A percentile compares a stretch with the other conserved stretches of the same genome.
phyloP scores from a whole-genome alignment of 30 jellyfish, hydroid and myxozoan genomes.

The Mastigias papua region DNA sequence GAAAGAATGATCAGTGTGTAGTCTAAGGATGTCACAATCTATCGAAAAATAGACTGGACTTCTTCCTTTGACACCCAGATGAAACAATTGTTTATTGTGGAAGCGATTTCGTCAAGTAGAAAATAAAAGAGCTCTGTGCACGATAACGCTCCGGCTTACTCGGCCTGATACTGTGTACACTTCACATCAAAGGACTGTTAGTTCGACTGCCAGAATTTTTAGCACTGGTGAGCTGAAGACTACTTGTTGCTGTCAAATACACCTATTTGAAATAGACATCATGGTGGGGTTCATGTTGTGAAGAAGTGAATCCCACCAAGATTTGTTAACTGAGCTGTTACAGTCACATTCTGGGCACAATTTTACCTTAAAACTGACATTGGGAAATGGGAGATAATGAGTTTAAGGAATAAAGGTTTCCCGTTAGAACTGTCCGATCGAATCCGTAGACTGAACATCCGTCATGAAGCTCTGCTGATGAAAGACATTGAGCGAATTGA shows the following conservation, averaged over 20 bases:
- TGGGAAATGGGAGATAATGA: neutral
- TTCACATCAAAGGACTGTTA: neutral
- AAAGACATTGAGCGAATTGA: slow-evolving; percentile 46
- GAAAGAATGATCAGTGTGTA: too few relatives aligned
- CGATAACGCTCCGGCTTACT: too few relatives aligned
- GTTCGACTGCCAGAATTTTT: neutral
- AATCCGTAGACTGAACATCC: slow-evolving; percentile 58
- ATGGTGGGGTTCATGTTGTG: neutral
- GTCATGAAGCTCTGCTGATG: slow-evolving; percentile 63
- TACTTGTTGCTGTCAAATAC: neutral
- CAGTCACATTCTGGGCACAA: neutral
- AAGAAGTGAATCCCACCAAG: neutral
- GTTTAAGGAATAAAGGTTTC: slow-evolving; percentile 8
- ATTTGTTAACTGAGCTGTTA: too few relatives aligned
- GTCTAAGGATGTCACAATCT: too few relatives aligned
- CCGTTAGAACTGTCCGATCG: slow-evolving; percentile 64
- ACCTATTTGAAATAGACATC: neutral
- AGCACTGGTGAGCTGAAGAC: neutral
- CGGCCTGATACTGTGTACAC: too few relatives aligned
- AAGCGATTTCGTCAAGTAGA: too few relatives aligned
- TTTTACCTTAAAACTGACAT: neutral
- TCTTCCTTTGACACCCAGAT: too few relatives aligned
- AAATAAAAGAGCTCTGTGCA: too few relatives aligned
- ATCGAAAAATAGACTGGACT: too few relatives aligned
- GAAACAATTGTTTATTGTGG: too few relatives aligned